phyloP scores from a whole-genome alignment of 2,113 vertebrate genomes.

The Hypanus sabinus region DNA sequence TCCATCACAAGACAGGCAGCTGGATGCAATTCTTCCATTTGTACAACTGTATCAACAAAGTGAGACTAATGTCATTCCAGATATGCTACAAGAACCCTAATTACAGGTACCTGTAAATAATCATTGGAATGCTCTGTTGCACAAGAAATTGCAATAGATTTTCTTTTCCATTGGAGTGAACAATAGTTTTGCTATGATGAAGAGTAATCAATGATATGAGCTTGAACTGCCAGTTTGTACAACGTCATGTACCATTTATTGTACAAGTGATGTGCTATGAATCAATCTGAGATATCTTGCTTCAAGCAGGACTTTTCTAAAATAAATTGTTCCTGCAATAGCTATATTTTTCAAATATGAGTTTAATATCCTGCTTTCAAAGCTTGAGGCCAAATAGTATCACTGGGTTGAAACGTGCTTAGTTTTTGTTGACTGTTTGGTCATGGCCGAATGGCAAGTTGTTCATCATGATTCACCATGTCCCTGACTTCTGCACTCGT shows the following conservation, averaged over 20 bases:
- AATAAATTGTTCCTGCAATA: background rate
- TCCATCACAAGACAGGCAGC: conserved; percentile 94
- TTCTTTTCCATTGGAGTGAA: conserved; percentile 15
- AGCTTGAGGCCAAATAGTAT: background rate
- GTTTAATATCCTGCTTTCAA: background rate
- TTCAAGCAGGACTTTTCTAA: background rate
- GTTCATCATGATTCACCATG: too few species aligned
- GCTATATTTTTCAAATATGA: background rate
- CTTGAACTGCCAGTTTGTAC: background rate
- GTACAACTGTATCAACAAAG: conserved; percentile 69
- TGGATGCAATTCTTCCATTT: conserved; percentile 88
- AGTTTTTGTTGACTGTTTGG: too few species aligned
- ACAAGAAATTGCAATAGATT: background rate
- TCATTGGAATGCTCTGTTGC: conserved; percentile 33
- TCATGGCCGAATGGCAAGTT: too few species aligned
- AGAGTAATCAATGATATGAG: background rate
- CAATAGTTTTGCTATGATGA: conserved; percentile 15
- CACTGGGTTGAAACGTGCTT: too few species aligned
- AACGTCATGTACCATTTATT: background rate
- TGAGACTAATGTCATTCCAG: conserved; percentile 37
- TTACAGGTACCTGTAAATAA: conserved; percentile 32
- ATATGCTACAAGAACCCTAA: conserved; percentile 36
- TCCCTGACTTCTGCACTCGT: too few species aligned
- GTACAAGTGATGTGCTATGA: background rate
- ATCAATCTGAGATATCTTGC: background rate